Conservation (phyloP, 2,113 vertebrate genomes). For the Lophochroa leadbeateri region DNA sequence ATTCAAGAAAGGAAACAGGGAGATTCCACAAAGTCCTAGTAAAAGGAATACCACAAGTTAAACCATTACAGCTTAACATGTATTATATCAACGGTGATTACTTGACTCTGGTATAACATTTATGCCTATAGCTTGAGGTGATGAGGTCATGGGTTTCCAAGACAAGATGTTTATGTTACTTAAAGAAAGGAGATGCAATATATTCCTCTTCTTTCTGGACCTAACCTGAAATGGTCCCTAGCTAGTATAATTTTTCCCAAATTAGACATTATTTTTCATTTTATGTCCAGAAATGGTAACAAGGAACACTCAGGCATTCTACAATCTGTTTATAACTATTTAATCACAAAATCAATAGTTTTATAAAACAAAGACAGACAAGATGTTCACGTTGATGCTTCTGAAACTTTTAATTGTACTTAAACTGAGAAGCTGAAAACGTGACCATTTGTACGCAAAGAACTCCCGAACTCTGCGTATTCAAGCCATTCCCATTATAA, state of each 20-base stretch:
- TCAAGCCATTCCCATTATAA: not conserved
- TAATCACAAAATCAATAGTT: not conserved
- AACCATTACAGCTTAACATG: not conserved
- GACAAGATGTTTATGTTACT: not conserved
- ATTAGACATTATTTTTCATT: not conserved
- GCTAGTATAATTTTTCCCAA: not conserved
- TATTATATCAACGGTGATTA: not conserved
- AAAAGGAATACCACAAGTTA: not conserved
- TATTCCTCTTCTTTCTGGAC: not conserved
- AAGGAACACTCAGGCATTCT: not conserved
- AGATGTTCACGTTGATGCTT: not conserved
- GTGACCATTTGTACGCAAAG: rapidly evolving
- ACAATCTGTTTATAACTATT: not conserved
- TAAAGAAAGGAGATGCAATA: not conserved
- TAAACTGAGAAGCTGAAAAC: not conserved
- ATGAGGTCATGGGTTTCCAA: not conserved
- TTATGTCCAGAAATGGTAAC: not conserved
- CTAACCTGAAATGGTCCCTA: not conserved
- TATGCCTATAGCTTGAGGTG: not conserved
- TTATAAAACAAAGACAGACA: not conserved
- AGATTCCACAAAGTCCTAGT: not conserved
- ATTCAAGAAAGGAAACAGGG: not conserved
- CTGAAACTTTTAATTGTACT: not conserved
- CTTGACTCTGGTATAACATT: not conserved
- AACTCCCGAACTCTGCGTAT: not conserved